Evolutionary conservation across 2,797 vertebrate species (phyloP), one percentile per base, ranked within the genome.

Genomic region (Limosa lapponica): DNA sequence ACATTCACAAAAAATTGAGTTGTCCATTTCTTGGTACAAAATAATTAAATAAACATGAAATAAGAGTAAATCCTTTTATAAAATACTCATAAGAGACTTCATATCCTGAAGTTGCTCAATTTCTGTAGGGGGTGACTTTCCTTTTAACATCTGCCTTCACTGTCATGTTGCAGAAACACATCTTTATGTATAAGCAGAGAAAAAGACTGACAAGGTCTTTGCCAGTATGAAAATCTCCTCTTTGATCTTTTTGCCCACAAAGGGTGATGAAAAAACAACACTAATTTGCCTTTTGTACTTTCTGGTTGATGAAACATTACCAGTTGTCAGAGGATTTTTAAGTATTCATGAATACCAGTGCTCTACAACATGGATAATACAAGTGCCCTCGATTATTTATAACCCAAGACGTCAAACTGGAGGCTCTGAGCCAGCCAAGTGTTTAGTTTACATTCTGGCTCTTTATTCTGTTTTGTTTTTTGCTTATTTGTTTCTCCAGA

Each of bases 321-420:
- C 48, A 37, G 90, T 87, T 96, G 94, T 93, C 94, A 93, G 59
- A 96, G 64, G 85, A 85, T 95, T 97, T 96, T 97, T 89, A 96
- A 97, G 82, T 97, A 96, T 97, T 97, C 84, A 95, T 96, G 95
- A 96, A 87, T 96, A 94, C 72, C 69, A 55, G 70, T 87, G 93
- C 81, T 96, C 75, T 82, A 87, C 93, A 92, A 92, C 87, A 92
- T 48, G 86, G 82, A 91, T 94, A 93, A 95, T 91, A 95, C 79
- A 93, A 97, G 78, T 62, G 73, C 57, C 82, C 84, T 97, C 2
- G 69, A 97, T 97, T 95, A 97, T 97, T 97, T 98, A 97, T 97
- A 95, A 95, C 74, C 80, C 84, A 46, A 88, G 80, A 94, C 6
- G 12, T 93, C 94, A 96, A 80, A 94, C 34, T 93, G 81, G 69